These are phyloP conservation scores for Heliothis peltigera DNA, from an alignment of 2,888 invertebrate species.

Conservation along the genomic window DNA sequence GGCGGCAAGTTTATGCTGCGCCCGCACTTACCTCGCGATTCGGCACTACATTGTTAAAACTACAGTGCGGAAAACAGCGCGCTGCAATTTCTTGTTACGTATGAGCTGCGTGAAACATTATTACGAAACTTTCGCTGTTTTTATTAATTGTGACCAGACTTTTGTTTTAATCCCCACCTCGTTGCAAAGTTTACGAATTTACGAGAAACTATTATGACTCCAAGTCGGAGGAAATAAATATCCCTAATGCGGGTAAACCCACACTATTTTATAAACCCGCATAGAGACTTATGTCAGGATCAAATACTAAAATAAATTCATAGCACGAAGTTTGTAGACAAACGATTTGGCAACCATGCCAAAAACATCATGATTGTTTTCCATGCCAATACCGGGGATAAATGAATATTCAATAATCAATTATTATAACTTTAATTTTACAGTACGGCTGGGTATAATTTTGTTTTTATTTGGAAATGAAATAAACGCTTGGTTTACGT, in stretches of 20 bases:
- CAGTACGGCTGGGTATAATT: neutral
- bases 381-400: constrained; percentile 48
- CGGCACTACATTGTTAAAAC: constrained; percentile 72
- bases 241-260: constrained; percentile 12
- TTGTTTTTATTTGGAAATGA: neutral
- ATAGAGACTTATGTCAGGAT: constrained; percentile 40
- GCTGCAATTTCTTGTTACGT: constrained; percentile 64
- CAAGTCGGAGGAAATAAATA: constrained; percentile 5
- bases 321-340: constrained; percentile 54
- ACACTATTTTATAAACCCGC: constrained; percentile 27
- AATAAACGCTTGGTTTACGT: constrained; percentile 8
- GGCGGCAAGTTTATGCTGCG: constrained; percentile 70
- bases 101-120: constrained; percentile 56
- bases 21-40: constrained; percentile 71
- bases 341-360: constrained; percentile 62
- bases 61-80: constrained; percentile 61
- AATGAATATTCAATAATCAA: constrained; percentile 56
- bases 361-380: constrained; percentile 59
- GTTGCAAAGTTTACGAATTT: constrained; percentile 17
- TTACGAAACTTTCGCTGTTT: constrained; percentile 48
- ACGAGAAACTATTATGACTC: constrained; percentile 8
- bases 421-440: constrained; percentile 41
- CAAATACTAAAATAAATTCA: constrained; percentile 57
- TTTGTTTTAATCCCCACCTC: constrained; percentile 11
- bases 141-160: constrained; percentile 35